Conservation (phyloP, 2,888 invertebrate genomes). For the Spodoptera picta region DNA sequence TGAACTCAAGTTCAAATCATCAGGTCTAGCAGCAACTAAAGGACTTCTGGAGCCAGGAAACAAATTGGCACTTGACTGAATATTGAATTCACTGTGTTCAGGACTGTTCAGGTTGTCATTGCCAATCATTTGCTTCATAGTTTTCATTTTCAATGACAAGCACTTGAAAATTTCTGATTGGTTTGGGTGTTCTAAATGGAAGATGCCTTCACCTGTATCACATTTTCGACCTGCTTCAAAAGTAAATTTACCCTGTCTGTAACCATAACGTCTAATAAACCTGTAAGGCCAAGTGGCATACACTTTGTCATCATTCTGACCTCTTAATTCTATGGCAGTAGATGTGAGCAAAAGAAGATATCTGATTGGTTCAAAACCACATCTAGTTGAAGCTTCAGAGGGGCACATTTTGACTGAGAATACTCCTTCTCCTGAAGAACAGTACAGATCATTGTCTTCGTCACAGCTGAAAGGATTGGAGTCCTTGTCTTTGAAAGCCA, state of each 20-base stretch:
- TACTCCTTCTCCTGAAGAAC: slow-evolving; percentile 94
- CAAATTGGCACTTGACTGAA: slow-evolving; percentile 93
- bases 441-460: slow-evolving; percentile 96
- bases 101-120: slow-evolving; percentile 90
- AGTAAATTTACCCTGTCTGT: slow-evolving; percentile 94
- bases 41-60: slow-evolving; percentile 95
- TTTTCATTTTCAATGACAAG: slow-evolving; percentile 94
- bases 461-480: slow-evolving; percentile 90
- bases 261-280: slow-evolving; percentile 95
- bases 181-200: slow-evolving; percentile 93
- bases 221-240: slow-evolving; percentile 96
- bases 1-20: slow-evolving; percentile 83
- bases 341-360: slow-evolving; percentile 93
- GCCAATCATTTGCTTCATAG: slow-evolving; percentile 94
- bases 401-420: slow-evolving; percentile 93
- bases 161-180: slow-evolving; percentile 95
- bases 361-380: slow-evolving; percentile 91
- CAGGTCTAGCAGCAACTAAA: slow-evolving; percentile 90
- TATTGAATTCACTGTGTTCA: slow-evolving; percentile 92
- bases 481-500: slow-evolving; percentile 92
- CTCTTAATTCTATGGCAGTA: slow-evolving; percentile 92
- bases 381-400: slow-evolving; percentile 93
- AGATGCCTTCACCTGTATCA: slow-evolving; percentile 95
- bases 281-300: slow-evolving; percentile 95
- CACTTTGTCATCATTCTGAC: slow-evolving; percentile 90